Evolutionary conservation across 2,888 invertebrate genomes (phyloP).

Genomic region (Trypoxylon attenuatum): DNA sequence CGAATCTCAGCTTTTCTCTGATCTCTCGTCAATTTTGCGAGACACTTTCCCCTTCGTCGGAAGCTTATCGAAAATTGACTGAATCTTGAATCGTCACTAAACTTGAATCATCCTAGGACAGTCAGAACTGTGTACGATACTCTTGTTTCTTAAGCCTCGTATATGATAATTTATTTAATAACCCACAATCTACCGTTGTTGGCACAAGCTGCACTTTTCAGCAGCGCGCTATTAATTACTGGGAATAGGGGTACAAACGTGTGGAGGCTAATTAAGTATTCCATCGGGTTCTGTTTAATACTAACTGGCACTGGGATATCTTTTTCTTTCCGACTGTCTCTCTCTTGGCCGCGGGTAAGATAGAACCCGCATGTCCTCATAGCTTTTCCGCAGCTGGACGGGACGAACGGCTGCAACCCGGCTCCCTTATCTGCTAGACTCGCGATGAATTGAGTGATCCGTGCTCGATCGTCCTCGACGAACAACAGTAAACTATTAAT

Average conservation of each 20-base stretch:
- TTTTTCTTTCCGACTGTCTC: too few relatives aligned
- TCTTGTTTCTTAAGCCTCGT: too few relatives aligned
- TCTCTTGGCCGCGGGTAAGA: constrained; percentile 39
- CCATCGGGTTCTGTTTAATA: constrained; percentile 28
- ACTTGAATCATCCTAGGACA: too few relatives aligned
- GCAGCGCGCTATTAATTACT: constrained; percentile 51
- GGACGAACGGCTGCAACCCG: too few relatives aligned
- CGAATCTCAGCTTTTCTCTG: constrained; percentile 55
- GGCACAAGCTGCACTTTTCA: constrained; percentile 32
- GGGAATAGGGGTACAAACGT: constrained; percentile 43
- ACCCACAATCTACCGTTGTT: constrained; percentile 25
- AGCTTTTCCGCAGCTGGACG: constrained; percentile 60
- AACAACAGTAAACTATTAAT: too few relatives aligned
- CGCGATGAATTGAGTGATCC: too few relatives aligned
- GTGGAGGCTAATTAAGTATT: constrained; percentile 50
- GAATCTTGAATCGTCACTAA: background rate
- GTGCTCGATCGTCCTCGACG: too few relatives aligned
- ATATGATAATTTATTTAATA: constrained; percentile 36
- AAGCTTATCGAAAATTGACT: background rate
- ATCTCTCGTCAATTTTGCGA: constrained; percentile 8
- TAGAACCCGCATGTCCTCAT: constrained; percentile 62
- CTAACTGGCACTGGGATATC: constrained; percentile 23
- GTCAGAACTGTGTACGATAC: too few relatives aligned
- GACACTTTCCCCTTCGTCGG: background rate
- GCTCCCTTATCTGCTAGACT: too few relatives aligned